These are phyloP conservation scores for Phalacrocorax carbo DNA, from an alignment of 2,113 vertebrate genomes.

Conservation along the genomic window DNA sequence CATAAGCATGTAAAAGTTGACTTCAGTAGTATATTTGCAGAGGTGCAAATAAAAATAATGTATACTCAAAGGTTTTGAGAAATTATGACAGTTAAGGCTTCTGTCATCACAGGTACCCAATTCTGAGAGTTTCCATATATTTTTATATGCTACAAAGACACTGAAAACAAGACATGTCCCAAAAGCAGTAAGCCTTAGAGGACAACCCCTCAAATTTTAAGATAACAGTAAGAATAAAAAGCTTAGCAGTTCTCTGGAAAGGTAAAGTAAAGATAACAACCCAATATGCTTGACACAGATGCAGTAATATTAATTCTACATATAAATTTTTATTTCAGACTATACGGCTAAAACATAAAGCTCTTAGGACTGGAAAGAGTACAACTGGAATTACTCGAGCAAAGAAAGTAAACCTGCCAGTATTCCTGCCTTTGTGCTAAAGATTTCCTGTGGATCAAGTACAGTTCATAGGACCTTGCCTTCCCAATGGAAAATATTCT, in stretches of 20 bases:
- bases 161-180: neutral
- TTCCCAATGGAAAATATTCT: slow-evolving; percentile 8
- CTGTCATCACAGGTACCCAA: neutral
- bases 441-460: neutral
- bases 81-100: neutral
- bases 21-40: neutral
- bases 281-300: neutral
- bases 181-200: neutral
- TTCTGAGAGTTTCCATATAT: neutral
- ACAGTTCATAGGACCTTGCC: neutral
- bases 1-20: neutral
- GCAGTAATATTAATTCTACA: neutral
- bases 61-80: neutral
- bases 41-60: neutral
- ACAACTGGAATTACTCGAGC: neutral
- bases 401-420: neutral
- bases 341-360: neutral
- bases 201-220: neutral
- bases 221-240: neutral
- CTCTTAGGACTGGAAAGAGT: neutral
- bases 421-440: neutral
- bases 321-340: neutral
- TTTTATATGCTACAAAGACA: neutral
- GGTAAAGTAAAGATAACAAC: neutral
- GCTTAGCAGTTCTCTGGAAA: neutral